Percentiles rank a stretch among this genome's conserved stretches.
These are phyloP conservation scores for Parazoanthus swiftii DNA, from an alignment of 92 coral and sea anemone genomes.

Conservation along the genomic window DNA sequence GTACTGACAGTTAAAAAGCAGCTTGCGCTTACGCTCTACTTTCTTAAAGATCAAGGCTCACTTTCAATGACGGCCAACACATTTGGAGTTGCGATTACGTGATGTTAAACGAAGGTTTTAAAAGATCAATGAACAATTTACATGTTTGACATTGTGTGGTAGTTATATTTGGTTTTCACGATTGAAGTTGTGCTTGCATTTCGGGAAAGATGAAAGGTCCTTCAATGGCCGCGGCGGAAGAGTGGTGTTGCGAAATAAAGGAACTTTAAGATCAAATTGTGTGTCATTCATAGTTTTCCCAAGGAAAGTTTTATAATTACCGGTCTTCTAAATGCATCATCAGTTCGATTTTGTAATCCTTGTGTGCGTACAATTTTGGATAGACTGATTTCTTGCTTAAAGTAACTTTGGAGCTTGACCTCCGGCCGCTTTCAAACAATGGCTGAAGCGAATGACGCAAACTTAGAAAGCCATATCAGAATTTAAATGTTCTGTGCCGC, in stretches of 20 bases:
- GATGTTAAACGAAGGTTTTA: background rate
- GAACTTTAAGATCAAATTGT: conserved; percentile 5
- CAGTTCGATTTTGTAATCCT: background rate
- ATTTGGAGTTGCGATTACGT: background rate
- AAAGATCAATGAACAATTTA: background rate
- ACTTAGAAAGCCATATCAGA: conserved; percentile 3
- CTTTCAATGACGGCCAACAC: conserved; percentile 57
- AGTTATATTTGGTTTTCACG: background rate
- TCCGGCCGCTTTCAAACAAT: conserved; percentile 7
- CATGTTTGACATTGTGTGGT: background rate
- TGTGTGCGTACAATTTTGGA: conserved; percentile 3
- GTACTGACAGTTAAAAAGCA: conserved; percentile 53
- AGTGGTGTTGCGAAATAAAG: background rate
- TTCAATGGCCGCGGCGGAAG: conserved; percentile 7
- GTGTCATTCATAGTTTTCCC: background rate
- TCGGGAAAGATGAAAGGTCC: background rate
- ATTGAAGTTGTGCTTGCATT: background rate
- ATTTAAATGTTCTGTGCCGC: conserved; percentile 13
- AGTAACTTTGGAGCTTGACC: background rate
- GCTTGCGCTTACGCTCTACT: conserved; percentile 52
- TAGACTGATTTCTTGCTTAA: background rate
- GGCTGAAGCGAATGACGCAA: background rate
- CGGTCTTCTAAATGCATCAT: background rate
- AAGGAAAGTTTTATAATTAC: background rate
- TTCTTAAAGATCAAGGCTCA: conserved; percentile 56